Conservation (phyloP, 1,140 invertebrate species). For the Drosophila nasuta region DNA sequence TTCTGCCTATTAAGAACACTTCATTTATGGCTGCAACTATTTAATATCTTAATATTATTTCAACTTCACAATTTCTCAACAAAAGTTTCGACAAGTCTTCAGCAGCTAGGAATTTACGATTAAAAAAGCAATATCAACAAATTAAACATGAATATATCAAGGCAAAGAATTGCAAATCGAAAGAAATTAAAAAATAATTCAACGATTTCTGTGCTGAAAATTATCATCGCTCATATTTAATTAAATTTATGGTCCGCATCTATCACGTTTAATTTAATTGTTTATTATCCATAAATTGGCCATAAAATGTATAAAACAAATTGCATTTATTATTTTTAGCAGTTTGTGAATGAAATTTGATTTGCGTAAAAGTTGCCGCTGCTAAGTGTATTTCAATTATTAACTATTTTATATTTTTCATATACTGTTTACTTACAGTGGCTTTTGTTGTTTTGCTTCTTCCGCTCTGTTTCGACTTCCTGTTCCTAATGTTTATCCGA, state of each 20-base stretch:
- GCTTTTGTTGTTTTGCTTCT: constrained; percentile 15
- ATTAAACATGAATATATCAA: too few species aligned
- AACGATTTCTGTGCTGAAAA: neutral
- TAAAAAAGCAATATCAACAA: too few species aligned
- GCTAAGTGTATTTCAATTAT: constrained; percentile 12
- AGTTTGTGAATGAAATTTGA: neutral
- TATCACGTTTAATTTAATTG: neutral
- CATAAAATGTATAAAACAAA: neutral
- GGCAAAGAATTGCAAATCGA: too few species aligned
- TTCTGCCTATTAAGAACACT: too few species aligned
- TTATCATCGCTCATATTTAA: neutral
- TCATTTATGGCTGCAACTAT: too few species aligned
- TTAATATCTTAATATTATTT: too few species aligned
- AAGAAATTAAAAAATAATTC: neutral
- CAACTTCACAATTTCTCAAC: too few species aligned
- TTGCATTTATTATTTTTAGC: neutral
- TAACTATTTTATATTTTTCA: constrained; percentile 5
- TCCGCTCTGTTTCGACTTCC: constrained; percentile 38
- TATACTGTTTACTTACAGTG: constrained; percentile 37
- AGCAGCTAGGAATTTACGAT: too few species aligned
- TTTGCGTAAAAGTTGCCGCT: neutral
- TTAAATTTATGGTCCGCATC: neutral
- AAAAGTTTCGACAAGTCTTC: too few species aligned
- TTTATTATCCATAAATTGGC: neutral
- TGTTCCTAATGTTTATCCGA: constrained; percentile 61